Percentiles rank a stretch among this genome's conserved stretches.
phyloP scores from a whole-genome alignment of 1,140 invertebrate species.

The Acyrthosiphon pisum region DNA sequence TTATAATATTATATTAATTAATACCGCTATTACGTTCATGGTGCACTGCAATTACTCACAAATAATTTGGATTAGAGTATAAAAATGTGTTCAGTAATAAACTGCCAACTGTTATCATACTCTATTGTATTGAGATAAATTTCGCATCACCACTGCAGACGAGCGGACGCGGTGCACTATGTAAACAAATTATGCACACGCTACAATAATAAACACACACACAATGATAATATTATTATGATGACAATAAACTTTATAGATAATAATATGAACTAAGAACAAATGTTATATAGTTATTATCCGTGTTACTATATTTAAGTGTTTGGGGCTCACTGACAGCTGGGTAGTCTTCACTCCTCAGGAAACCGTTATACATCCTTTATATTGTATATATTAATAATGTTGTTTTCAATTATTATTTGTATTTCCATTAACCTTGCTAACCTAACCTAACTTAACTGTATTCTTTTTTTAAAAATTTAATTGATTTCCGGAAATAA shows the following conservation, averaged over 20 bases:
- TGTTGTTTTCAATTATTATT: constrained; percentile 8
- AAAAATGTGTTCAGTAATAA: not conserved
- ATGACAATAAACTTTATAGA: no score
- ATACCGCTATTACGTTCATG: no score
- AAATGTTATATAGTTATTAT: not conserved
- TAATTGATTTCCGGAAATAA: not conserved
- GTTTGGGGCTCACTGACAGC: not conserved
- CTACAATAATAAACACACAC: no score
- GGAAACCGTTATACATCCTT: not conserved
- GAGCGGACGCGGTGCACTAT: no score
- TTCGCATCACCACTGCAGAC: not conserved
- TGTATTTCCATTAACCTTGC: no score
- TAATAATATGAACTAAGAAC: not conserved
- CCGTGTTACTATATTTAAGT: not conserved
- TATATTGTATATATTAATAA: not conserved
- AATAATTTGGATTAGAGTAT: not conserved
- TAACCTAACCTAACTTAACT: not conserved
- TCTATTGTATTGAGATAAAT: not conserved
- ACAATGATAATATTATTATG: no score
- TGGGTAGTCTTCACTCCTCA: not conserved
- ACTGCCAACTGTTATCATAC: not conserved
- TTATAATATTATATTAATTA: no score
- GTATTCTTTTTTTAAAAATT: not conserved
- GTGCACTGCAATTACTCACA: not conserved
- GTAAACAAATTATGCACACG: no score